Evolutionary conservation across 2,888 invertebrate species (phyloP).

Genomic region (Onthophagus sagittarius): DNA sequence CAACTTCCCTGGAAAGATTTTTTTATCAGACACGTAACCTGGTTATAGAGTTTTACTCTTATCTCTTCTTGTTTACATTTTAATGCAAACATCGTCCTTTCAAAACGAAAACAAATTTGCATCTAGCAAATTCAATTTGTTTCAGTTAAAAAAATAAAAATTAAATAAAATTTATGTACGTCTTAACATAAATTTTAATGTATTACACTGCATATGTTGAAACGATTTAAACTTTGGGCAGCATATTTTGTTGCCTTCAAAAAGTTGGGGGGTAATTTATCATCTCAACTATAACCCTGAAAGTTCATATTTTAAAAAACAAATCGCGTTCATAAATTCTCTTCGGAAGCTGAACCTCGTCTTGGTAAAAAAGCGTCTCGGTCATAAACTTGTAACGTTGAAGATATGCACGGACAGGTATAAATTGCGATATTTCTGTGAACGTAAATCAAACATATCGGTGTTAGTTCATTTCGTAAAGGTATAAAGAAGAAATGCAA

Average conservation of each 20-base stretch:
- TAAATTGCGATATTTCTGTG: neutral
- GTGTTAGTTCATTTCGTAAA: neutral
- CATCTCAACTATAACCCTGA: neutral
- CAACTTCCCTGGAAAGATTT: neutral
- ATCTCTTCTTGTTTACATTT: neutral
- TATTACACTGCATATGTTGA: neutral
- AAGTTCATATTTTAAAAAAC: neutral
- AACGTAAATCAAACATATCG: neutral
- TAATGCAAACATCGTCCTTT: neutral
- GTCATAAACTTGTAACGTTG: neutral
- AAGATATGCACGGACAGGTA: neutral
- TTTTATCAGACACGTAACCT: neutral
- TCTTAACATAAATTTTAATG: neutral
- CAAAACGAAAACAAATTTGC: neutral
- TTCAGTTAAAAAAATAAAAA: neutral
- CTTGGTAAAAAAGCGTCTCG: neutral
- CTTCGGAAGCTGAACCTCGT: neutral
- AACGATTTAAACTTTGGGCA: neutral
- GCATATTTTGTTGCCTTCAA: neutral
- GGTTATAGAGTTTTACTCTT: neutral
- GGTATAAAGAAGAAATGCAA: neutral
- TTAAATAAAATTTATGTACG: neutral
- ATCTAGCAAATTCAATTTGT: neutral
- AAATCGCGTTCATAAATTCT: neutral
- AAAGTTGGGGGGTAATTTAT: neutral